Conservation (phyloP, 2,888 invertebrate genomes). For the Helicoverpa assulta region DNA sequence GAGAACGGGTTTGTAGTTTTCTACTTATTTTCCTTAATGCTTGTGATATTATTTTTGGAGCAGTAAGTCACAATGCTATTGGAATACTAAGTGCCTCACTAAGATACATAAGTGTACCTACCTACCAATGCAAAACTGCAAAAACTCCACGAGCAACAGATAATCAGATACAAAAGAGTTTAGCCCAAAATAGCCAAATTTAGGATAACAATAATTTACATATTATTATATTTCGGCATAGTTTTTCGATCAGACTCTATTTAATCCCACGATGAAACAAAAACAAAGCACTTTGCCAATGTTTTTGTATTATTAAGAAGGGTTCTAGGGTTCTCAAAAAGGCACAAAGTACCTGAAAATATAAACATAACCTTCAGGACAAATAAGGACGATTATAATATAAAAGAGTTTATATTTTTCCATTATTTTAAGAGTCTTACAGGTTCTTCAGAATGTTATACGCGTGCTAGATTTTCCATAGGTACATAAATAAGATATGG, state of each 20-base stretch:
- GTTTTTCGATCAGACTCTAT: slow-evolving; percentile 15
- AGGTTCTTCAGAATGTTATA: too few species aligned
- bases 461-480: too few species aligned
- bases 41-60: too few species aligned
- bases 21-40: too few species aligned
- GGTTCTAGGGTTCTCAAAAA: slow-evolving; percentile 10
- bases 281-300: slow-evolving; percentile 12
- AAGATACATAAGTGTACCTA: too few species aligned
- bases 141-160: not conserved
- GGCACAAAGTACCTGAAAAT: slow-evolving; percentile 5
- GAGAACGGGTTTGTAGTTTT: too few species aligned
- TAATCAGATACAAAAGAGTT: not conserved
- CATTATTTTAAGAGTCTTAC: too few species aligned
- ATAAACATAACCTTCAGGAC: slow-evolving; percentile 17
- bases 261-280: slow-evolving; percentile 13
- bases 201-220: not conserved
- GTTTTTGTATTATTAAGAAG: slow-evolving; percentile 34
- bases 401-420: not conserved
- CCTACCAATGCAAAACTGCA: not conserved
- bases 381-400: not conserved
- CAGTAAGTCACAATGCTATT: too few species aligned
- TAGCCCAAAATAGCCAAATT: not conserved
- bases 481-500: too few species aligned
- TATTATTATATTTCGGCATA: not conserved
- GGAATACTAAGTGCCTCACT: too few species aligned